A percentile compares a stretch with the other conserved stretches of the same genome.
Evolutionary conservation across 2,888 invertebrate species (phyloP).

Genomic region (Oxycera nigricornis): DNA sequence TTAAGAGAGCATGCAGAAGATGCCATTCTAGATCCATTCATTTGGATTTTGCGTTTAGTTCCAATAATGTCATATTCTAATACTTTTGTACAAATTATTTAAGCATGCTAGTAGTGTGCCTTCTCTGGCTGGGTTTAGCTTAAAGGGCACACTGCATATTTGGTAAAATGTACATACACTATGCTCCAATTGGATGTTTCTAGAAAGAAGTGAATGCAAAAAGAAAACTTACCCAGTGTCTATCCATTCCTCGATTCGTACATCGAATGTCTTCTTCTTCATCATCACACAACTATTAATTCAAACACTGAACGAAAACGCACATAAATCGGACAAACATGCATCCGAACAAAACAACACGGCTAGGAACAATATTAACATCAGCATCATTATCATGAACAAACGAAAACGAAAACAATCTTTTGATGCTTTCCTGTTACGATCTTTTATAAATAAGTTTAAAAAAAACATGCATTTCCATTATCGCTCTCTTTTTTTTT

Average conservation of each 20-base stretch:
- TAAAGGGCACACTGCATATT: too few species aligned
- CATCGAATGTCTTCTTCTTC: conserved; percentile 2
- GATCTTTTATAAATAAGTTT: conserved; percentile 18
- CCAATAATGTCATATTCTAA: too few species aligned
- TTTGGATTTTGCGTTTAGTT: too few species aligned
- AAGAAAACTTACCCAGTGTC: too few species aligned
- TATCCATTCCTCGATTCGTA: background rate
- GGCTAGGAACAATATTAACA: background rate
- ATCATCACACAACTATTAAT: conserved; percentile 9
- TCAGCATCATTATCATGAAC: conserved; percentile 3
- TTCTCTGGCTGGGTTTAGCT: too few species aligned
- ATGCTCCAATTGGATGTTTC: too few species aligned
- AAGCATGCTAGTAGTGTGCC: too few species aligned
- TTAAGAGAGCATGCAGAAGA: too few species aligned
- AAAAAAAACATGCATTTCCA: conserved; percentile 41
- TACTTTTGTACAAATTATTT: too few species aligned
- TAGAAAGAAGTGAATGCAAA: too few species aligned
- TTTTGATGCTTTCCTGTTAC: conserved; percentile 3
- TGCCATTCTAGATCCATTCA: too few species aligned
- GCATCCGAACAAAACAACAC: conserved; percentile 37
- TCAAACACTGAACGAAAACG: conserved; percentile 37
- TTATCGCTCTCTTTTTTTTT: background rate
- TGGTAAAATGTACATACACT: too few species aligned
- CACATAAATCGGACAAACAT: conserved; percentile 36
- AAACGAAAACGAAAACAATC: conserved; percentile 25